phyloP scores from a whole-genome alignment of 2,113 vertebrate genomes.

The Thomomys bottae region DNA sequence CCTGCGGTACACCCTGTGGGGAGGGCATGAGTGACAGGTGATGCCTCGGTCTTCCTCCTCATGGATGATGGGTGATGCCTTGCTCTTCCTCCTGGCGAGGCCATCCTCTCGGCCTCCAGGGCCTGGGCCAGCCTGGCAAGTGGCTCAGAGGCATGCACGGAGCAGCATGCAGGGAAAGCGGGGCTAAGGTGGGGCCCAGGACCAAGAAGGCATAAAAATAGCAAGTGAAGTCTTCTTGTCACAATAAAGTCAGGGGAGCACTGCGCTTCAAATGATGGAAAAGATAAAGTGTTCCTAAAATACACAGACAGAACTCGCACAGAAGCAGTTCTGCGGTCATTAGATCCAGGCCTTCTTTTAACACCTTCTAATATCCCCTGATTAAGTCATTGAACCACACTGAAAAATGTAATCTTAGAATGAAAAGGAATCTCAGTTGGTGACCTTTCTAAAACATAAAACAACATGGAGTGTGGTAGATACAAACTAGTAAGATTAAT shows the following conservation, averaged over 20 bases:
- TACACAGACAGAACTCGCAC: not conserved
- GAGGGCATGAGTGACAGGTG: too few species aligned
- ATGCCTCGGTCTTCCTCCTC: too few species aligned
- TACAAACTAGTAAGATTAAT: not conserved
- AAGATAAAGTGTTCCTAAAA: constrained; percentile 34
- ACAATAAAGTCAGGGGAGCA: constrained; percentile 49
- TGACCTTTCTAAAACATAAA: not conserved
- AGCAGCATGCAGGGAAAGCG: not conserved
- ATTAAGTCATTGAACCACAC: not conserved
- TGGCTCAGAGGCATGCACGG: not conserved
- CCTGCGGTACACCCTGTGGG: too few species aligned
- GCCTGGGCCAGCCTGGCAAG: too few species aligned
- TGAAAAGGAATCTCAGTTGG: not conserved
- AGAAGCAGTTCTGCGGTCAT: not conserved
- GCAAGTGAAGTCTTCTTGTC: constrained; percentile 54
- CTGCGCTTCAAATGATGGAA: constrained; percentile 44
- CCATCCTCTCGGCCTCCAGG: too few species aligned
- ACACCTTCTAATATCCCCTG: not conserved
- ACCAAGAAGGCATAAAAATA: constrained; percentile 66
- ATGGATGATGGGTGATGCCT: too few species aligned
- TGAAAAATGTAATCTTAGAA: not conserved
- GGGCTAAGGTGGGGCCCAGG: constrained; percentile 53
- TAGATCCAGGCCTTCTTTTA: constrained; percentile 5
- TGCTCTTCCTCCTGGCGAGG: too few species aligned
- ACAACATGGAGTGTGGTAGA: not conserved